Evolutionary conservation across 2,888 invertebrate species (phyloP), one percentile per base, ranked within the genome.

Genomic region (Spisula subtruncata): DNA sequence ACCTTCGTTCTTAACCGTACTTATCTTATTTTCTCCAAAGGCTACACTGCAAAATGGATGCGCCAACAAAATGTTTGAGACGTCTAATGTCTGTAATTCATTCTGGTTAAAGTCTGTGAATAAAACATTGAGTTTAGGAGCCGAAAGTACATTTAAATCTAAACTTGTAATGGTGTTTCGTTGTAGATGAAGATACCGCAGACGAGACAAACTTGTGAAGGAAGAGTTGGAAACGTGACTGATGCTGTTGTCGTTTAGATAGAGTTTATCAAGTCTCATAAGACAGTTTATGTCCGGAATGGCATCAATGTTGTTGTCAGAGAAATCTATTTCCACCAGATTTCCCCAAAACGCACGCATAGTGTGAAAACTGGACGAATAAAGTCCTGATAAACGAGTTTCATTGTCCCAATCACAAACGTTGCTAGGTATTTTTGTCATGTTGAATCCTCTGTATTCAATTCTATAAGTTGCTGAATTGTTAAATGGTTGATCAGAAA

Each of bases 361-460:
- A 6, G n/a, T 16, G 0, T 48, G 25, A 56, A 81, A 86, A 18
- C 35, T 0, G 14, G 83, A 20, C 81, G 4, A 14, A 29, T 48
- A 82, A 51, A 66, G 8, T 35, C 16, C 83, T 12, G 60, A 18
- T 60, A 60, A n/a, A n/a, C n/a, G n/a, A n/a, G n/a, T n/a, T n/a
- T n/a, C n/a, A n/a, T n/a, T n/a, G n/a, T n/a, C n/a, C 87, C 85
- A 90, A 51, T 79, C 56, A 66, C 90, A 90, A 2, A 90, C 29
- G 46, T 90, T 90, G 46, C 90, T 90, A 32, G 90, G 90, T 35
- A 90, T 35, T 81, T 89, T 84, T n/a, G 86, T 86, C 81, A 89
- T 79, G 10, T 84, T 56, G 29, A n/a, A 66, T n/a, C 54, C 8
- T 6, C n/a, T 66, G 35, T 84, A 54, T 41, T 81, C 51, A 8